Percentiles rank a stretch among this genome's conserved stretches.
Conservation (phyloP, 2,888 invertebrate species). For the Cabera pusaria region DNA sequence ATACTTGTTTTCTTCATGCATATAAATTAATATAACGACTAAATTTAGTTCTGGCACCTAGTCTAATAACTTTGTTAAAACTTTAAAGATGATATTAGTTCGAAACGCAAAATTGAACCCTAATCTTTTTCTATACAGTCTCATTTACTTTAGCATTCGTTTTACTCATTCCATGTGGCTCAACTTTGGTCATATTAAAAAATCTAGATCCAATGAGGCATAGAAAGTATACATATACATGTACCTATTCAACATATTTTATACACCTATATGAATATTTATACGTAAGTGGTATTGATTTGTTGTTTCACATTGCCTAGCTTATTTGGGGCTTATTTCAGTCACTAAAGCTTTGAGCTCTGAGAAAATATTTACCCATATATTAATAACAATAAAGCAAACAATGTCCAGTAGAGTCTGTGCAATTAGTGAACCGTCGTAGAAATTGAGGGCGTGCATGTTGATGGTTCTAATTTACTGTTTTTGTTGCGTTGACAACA, state of each 20-base stretch:
- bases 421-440: no score
- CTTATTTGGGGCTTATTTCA: conserved; percentile 11
- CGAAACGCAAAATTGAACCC: conserved; percentile 10
- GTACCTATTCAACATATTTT: no score
- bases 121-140: conserved; percentile 5
- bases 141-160: conserved; percentile 7
- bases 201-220: conserved; percentile 10
- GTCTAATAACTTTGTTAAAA: background rate
- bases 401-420: no score
- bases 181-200: conserved; percentile 7
- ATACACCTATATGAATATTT: no score
- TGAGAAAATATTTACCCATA: no score
- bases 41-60: conserved; percentile 11
- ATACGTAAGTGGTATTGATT: no score
- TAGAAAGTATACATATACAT: background rate
- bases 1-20: conserved; percentile 4
- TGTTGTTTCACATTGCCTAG: no score
- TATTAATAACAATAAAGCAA: no score
- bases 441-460: no score
- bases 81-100: background rate
- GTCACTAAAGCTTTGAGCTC: no score
- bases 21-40: background rate
- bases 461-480: no score
- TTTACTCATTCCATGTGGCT: background rate
- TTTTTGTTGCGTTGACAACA: no score